phyloP scores from a whole-genome alignment of 64 coral and sea anemone species.

The Platygyra sinensis region DNA sequence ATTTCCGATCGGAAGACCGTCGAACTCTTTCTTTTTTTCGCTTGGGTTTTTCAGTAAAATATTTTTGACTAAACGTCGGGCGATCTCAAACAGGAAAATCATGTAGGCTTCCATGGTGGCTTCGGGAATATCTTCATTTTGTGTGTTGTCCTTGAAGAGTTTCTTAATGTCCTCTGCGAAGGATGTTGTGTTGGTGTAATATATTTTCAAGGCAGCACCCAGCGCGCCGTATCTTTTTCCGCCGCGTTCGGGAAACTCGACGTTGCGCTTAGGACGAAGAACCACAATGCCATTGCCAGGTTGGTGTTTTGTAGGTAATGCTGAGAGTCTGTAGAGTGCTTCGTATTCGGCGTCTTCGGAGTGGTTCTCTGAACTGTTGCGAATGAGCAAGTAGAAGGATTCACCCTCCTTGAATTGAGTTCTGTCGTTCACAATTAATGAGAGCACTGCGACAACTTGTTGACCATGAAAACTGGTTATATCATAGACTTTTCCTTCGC shows the following conservation, averaged over 20 bases:
- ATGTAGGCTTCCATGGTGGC: constrained; percentile 16
- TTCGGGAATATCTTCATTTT: background rate
- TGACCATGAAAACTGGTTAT: background rate
- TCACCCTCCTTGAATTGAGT: background rate
- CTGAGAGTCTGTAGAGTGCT: constrained; percentile 2
- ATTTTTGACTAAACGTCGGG: background rate
- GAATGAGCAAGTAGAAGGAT: constrained; percentile 10
- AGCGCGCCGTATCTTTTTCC: background rate
- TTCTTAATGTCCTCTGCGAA: background rate
- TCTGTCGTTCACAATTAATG: background rate
- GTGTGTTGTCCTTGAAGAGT: background rate
- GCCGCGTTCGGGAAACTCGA: background rate
- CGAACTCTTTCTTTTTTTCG: background rate
- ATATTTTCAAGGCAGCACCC: background rate
- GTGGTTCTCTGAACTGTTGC: no score
- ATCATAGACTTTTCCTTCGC: background rate
- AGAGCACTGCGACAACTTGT: constrained; percentile 9
- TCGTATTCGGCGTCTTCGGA: background rate
- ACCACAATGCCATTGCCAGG: constrained; percentile 33
- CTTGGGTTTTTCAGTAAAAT: background rate
- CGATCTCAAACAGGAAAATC: constrained; percentile 14
- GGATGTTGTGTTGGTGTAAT: background rate
- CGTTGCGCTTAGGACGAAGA: background rate
- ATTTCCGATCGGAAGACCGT: constrained; percentile 3
- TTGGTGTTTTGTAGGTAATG: constrained; percentile 6